Conservation (phyloP, 2,888 invertebrate genomes). For the Gryllus longicercus region DNA sequence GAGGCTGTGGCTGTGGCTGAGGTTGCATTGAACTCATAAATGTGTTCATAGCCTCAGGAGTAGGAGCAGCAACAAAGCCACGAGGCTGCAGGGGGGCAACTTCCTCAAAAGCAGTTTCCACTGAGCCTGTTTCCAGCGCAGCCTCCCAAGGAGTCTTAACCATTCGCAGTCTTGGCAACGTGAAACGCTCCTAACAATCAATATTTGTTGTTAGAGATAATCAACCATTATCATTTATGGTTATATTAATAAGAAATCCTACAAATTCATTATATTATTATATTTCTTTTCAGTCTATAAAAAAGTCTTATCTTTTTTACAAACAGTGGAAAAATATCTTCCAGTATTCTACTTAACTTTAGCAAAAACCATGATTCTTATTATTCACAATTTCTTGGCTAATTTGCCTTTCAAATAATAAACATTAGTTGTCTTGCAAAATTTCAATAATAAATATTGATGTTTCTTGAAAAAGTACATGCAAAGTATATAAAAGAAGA, state of each 20-base stretch:
- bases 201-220: background rate
- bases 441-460: too few species aligned
- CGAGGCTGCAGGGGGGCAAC: slow-evolving; percentile 36
- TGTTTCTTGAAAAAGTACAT: too few species aligned
- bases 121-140: slow-evolving; percentile 66
- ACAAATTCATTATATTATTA: background rate
- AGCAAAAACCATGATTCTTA: too few species aligned
- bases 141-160: slow-evolving; percentile 69
- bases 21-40: slow-evolving; percentile 18
- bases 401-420: too few species aligned
- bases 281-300: slow-evolving; percentile 25
- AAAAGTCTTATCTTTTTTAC: background rate
- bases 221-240: background rate
- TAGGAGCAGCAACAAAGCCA: slow-evolving; percentile 36
- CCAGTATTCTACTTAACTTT: too few species aligned
- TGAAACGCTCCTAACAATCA: slow-evolving; percentile 55
- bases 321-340: too few species aligned
- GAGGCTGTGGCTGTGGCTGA: slow-evolving; percentile 21
- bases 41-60: slow-evolving; percentile 34
- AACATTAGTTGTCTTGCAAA: too few species aligned
- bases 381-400: too few species aligned
- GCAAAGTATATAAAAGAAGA: too few species aligned
- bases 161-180: slow-evolving; percentile 56
- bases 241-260: background rate
- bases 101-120: slow-evolving; percentile 65